Percentiles rank a stretch among this genome's conserved stretches.
These are phyloP conservation scores for Parazoanthus swiftii DNA, from an alignment of 92 coral and sea anemone species.

Conservation along the genomic window DNA sequence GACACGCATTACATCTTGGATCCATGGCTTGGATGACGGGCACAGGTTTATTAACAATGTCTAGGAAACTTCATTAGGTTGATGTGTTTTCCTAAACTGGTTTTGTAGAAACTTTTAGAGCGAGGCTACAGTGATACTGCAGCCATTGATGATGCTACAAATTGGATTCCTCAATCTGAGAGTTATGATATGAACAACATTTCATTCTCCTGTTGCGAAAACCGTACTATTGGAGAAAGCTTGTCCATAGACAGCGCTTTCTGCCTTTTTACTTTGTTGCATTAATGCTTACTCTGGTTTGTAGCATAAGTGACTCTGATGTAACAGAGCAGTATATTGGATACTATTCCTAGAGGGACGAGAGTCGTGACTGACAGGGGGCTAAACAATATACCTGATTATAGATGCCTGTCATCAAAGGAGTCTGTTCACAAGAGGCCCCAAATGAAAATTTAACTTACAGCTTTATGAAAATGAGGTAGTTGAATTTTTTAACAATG, in stretches of 20 bases:
- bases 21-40: conserved; percentile 42
- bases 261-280: too few species aligned
- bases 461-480: too few species aligned
- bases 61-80: conserved; percentile 22
- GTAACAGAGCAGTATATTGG: conserved; percentile 52
- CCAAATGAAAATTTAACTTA: too few species aligned
- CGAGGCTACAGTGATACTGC: conserved; percentile 10
- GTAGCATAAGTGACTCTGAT: conserved; percentile 33
- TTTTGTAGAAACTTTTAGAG: conserved; percentile 12
- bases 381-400: too few species aligned
- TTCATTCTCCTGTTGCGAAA: conserved; percentile 1
- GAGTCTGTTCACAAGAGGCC: too few species aligned
- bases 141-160: not conserved
- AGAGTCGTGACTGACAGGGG: too few species aligned
- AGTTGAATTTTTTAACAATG: too few species aligned
- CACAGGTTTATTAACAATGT: conserved; percentile 15
- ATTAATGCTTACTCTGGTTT: conserved; percentile 7
- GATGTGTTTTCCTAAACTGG: conserved; percentile 35
- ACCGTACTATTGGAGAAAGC: not conserved
- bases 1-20: conserved; percentile 1
- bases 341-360: too few species aligned
- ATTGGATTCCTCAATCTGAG: conserved; percentile 20
- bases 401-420: too few species aligned
- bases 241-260: too few species aligned
- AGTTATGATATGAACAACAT: conserved; percentile 4